Conservation (phyloP, 2,888 invertebrate genomes). For the Hoplodrina blanda region DNA sequence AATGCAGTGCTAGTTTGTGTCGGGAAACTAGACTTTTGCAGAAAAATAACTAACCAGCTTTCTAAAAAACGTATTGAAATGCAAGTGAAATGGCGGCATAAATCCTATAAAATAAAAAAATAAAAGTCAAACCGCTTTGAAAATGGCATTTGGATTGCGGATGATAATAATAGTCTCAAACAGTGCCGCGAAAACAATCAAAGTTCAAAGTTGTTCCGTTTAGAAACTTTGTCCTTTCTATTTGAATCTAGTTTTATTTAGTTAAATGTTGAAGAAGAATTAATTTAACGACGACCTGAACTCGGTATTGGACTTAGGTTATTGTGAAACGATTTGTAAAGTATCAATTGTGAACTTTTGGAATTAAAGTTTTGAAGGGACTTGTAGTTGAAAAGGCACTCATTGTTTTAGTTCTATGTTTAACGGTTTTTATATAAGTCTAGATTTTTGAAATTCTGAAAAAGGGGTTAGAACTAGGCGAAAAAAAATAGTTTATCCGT, state of each 20-base stretch:
- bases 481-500: too few species aligned
- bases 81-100: background rate
- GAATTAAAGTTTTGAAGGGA: conserved; percentile 7
- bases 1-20: background rate
- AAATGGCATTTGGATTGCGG: conserved; percentile 31
- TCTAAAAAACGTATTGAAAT: background rate
- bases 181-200: conserved; percentile 44
- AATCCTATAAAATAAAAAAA: background rate
- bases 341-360: conserved; percentile 11
- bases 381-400: conserved; percentile 8
- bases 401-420: conserved; percentile 1
- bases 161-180: conserved; percentile 30
- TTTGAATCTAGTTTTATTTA: conserved; percentile 58
- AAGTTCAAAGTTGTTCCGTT: conserved; percentile 46
- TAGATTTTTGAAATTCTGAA: too few species aligned
- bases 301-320: conserved; percentile 27
- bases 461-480: too few species aligned
- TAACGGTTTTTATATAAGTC: background rate
- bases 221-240: conserved; percentile 48
- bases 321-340: conserved; percentile 30
- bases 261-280: conserved; percentile 48
- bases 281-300: conserved; percentile 47
- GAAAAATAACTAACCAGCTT: background rate
- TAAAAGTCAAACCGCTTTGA: conserved; percentile 20
- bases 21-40: background rate